Evolutionary conservation across 2,113 vertebrate species (phyloP).

Genomic region (Carettochelys insculpta): DNA sequence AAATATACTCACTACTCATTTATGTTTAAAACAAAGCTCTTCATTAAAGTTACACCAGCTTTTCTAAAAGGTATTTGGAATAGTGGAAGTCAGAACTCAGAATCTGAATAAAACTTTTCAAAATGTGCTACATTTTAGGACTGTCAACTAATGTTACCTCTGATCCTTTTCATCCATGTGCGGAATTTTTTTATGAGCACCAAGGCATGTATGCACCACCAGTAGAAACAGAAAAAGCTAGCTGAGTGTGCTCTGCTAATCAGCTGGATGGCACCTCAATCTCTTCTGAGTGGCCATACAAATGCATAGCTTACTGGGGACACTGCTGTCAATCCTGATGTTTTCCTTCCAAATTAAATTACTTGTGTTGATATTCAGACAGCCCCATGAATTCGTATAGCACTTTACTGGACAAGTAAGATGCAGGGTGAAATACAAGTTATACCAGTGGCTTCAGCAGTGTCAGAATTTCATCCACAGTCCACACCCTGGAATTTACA

Average conservation of each 20-base stretch:
- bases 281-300: too few species aligned
- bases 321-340: too few species aligned
- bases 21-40: background rate
- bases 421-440: conserved; percentile 27
- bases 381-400: background rate
- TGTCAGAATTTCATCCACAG: background rate
- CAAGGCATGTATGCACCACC: too few species aligned
- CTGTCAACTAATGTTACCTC: too few species aligned
- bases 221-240: too few species aligned
- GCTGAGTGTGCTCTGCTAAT: too few species aligned
- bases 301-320: too few species aligned
- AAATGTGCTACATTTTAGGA: conserved; percentile 15
- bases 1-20: background rate
- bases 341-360: conserved; percentile 19
- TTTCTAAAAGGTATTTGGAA: background rate
- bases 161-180: too few species aligned
- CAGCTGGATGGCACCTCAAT: too few species aligned
- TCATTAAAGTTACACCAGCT: background rate
- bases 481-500: background rate
- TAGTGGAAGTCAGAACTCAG: background rate
- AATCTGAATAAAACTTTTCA: conserved; percentile 23
- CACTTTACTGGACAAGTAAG: conserved; percentile 35
- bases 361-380: conserved; percentile 6
- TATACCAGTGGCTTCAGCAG: background rate
- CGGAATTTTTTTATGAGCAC: too few species aligned